A percentile compares a stretch with the other conserved stretches of the same genome.
Evolutionary conservation across 1,140 invertebrate species (phyloP).

Genomic region (Cyphomyrmex costatus): DNA sequence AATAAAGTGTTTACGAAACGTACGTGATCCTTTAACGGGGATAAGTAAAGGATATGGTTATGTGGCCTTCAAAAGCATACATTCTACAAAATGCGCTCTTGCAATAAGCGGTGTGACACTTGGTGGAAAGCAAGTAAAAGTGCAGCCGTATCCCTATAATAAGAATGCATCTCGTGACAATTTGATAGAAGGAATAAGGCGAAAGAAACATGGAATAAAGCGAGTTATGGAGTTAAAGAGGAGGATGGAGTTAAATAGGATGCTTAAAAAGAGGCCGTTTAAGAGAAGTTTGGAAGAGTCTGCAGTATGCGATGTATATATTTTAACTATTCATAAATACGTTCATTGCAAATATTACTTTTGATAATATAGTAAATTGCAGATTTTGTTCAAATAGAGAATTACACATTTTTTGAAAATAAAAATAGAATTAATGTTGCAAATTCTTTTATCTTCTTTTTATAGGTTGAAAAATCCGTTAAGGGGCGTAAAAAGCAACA

Average conservation of each 20-base stretch:
- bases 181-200: no score
- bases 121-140: not conserved
- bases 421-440: not conserved
- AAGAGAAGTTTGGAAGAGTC: slow-evolving; percentile 51
- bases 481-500: slow-evolving; percentile 67
- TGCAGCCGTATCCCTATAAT: not conserved
- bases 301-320: slow-evolving; percentile 59
- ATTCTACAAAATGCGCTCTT: slow-evolving; percentile 89
- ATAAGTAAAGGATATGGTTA: slow-evolving; percentile 88
- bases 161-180: no score
- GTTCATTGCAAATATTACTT: not conserved
- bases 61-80: no score
- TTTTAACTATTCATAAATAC: not conserved
- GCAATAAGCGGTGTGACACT: slow-evolving; percentile 87
- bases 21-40: slow-evolving; percentile 34
- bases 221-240: no score
- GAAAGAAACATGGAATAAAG: no score
- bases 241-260: no score
- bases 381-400: no score
- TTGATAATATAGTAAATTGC: no score
- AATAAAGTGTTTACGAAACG: not conserved
- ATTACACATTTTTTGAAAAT: not conserved
- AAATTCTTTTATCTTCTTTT: slow-evolving; percentile 38
- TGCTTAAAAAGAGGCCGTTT: no score
- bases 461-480: slow-evolving; percentile 54